These are phyloP conservation scores for Thyatira batis DNA, from an alignment of 2,888 invertebrate species.

Conservation along the genomic window DNA sequence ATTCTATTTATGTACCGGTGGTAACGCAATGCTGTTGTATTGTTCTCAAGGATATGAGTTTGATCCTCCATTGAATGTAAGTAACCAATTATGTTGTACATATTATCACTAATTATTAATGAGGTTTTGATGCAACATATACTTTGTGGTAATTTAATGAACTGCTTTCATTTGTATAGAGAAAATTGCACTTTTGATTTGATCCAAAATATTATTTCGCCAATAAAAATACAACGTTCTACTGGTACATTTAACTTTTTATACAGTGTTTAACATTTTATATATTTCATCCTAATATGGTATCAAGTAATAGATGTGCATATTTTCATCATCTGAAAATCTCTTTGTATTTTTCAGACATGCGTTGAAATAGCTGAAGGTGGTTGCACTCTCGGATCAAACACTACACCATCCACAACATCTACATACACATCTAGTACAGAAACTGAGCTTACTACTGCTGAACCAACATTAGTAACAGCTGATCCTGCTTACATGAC, in stretches of 20 bases:
- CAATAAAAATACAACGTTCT: too few species aligned
- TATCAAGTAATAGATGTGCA: too few species aligned
- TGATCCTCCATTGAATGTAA: conserved; percentile 26
- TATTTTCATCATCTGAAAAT: not conserved
- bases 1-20: conserved; percentile 39
- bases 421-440: conserved; percentile 1
- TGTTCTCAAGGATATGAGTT: conserved; percentile 40
- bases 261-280: too few species aligned
- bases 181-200: too few species aligned
- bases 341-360: conserved; percentile 14
- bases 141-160: too few species aligned
- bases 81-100: too few species aligned
- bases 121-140: too few species aligned
- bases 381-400: conserved; percentile 25
- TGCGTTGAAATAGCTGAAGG: conserved; percentile 28
- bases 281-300: too few species aligned
- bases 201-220: too few species aligned
- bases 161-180: too few species aligned
- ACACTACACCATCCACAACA: conserved; percentile 6
- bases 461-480: conserved; percentile 4
- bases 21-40: conserved; percentile 23
- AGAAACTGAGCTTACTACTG: not conserved
- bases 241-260: too few species aligned
- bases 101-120: too few species aligned
- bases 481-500: not conserved